Conservation (phyloP, 2,888 invertebrate genomes). For the Mellilla xanthometata region DNA sequence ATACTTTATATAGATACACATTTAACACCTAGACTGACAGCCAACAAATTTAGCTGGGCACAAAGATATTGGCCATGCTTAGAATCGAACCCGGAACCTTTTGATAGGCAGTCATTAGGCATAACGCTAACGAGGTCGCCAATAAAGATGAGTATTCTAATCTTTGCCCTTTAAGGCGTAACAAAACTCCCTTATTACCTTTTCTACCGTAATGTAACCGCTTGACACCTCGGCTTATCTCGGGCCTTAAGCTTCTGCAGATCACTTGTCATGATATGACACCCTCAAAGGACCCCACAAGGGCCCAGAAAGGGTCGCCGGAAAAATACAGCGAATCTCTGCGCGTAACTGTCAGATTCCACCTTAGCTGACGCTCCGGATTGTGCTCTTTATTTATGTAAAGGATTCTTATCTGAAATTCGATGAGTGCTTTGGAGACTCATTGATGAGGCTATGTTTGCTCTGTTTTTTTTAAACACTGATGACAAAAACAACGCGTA, state of each 20-base stretch:
- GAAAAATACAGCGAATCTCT: constrained; percentile 24
- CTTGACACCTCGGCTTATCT: constrained; percentile 20
- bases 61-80: too few relatives aligned
- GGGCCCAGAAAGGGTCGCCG: constrained; percentile 22
- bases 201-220: constrained; percentile 8
- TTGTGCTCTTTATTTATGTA: constrained; percentile 20
- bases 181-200: too few relatives aligned
- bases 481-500: too few relatives aligned
- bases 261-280: constrained; percentile 36
- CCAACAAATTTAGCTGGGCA: too few relatives aligned
- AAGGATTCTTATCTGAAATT: constrained; percentile 13
- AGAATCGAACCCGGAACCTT: too few relatives aligned
- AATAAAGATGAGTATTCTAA: too few relatives aligned
- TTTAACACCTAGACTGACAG: too few relatives aligned
- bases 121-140: too few relatives aligned
- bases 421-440: constrained; percentile 9
- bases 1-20: too few relatives aligned
- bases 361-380: constrained; percentile 17
- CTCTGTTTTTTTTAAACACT: background rate
- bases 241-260: constrained; percentile 23
- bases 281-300: constrained; percentile 23
- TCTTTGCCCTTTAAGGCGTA: too few relatives aligned
- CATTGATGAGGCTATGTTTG: constrained; percentile 3
- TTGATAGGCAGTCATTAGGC: too few relatives aligned
- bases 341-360: constrained; percentile 23